phyloP scores from a whole-genome alignment of 2,797 vertebrate species.

The Crocodylus rhombifer region DNA sequence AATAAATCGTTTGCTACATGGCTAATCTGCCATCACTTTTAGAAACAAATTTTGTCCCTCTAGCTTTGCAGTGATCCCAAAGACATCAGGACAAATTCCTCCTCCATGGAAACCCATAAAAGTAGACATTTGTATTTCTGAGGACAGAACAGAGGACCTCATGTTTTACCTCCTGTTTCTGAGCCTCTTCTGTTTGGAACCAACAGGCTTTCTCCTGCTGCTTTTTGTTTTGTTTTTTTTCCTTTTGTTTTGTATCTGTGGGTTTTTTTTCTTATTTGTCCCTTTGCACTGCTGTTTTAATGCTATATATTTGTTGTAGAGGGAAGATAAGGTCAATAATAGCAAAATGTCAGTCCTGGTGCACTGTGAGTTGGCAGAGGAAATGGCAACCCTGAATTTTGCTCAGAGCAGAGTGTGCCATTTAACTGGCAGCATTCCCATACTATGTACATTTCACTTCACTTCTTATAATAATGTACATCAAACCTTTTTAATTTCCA shows the following conservation, averaged over 20 bases:
- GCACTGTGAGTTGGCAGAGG: not conserved
- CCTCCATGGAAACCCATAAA: fast-evolving
- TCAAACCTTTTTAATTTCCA: not conserved
- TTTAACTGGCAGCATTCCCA: not conserved
- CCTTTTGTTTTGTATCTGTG: too few species aligned
- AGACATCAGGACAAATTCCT: not conserved
- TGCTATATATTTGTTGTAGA: not conserved
- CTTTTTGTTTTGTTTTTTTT: too few species aligned
- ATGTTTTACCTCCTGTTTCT: fast-evolving
- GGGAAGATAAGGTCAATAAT: not conserved
- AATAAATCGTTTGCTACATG: not conserved
- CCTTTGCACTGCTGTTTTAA: not conserved
- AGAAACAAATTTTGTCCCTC: not conserved
- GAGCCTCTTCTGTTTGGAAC: not conserved
- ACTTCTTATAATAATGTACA: not conserved
- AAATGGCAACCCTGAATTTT: not conserved
- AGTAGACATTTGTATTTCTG: not conserved
- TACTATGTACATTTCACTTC: not conserved
- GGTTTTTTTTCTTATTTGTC: not conserved
- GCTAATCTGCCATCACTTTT: not conserved
- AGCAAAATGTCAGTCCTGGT: not conserved
- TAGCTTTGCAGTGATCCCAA: not conserved
- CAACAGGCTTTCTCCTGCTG: not conserved
- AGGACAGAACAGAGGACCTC: not conserved
- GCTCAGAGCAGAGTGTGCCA: not conserved